phyloP scores from a whole-genome alignment of 1,140 invertebrate genomes.

The Harlomillsia oculata region DNA sequence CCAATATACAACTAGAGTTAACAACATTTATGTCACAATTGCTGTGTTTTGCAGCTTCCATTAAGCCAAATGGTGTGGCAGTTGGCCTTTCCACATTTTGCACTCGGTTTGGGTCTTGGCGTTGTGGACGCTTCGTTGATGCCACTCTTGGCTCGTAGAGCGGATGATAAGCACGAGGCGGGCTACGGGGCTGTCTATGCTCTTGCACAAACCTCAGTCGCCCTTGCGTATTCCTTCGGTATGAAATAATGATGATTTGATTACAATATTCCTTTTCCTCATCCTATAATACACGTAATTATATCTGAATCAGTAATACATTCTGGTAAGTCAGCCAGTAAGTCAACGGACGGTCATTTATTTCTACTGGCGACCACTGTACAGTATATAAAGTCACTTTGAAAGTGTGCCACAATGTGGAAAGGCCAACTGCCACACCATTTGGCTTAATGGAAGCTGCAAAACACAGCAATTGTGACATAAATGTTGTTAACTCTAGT shows the following conservation, averaged over 20 bases:
- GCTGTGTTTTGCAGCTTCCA: conserved; percentile 46
- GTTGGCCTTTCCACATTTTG: conserved; percentile 60
- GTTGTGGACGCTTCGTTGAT: conserved; percentile 68
- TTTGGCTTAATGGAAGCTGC: conserved; percentile 54
- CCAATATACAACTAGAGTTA: too few species aligned
- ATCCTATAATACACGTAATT: too few species aligned
- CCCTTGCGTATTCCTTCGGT: conserved; percentile 67
- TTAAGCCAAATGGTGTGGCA: conserved; percentile 53
- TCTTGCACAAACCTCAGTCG: conserved; percentile 76
- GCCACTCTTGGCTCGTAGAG: conserved; percentile 58
- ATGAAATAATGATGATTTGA: too few species aligned
- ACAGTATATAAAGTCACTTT: too few species aligned
- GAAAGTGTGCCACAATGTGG: conserved; percentile 71
- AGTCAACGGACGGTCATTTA: too few species aligned
- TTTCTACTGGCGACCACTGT: too few species aligned
- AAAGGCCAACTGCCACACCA: conserved; percentile 52
- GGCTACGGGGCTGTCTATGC: conserved; percentile 79
- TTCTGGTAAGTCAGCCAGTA: too few species aligned
- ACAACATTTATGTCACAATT: too few species aligned
- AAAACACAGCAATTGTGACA: conserved; percentile 2
- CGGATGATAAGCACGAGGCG: conserved; percentile 59
- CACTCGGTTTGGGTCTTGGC: conserved; percentile 64
- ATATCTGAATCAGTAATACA: too few species aligned
- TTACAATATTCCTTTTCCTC: too few species aligned
- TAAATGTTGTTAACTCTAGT: too few species aligned